Conservation (phyloP, 2,888 invertebrate genomes). For the Micoletzkya japonica region DNA sequence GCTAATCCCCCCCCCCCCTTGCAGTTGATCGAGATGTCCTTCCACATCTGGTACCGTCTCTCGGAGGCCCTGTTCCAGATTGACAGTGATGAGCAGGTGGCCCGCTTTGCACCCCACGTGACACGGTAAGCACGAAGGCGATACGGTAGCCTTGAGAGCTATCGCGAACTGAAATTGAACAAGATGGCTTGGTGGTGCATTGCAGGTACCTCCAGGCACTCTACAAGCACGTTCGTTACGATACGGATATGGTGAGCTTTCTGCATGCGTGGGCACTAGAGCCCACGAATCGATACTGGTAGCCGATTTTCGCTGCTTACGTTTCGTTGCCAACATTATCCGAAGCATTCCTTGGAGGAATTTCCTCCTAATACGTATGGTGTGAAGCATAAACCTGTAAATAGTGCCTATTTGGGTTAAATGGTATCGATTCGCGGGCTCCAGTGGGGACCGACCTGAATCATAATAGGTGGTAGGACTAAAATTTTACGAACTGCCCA, state of each 20-base stretch:
- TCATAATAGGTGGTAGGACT: neutral
- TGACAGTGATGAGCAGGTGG: conserved; percentile 77
- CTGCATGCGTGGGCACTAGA: conserved; percentile 28
- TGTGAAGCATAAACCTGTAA: too few species aligned
- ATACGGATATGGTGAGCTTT: conserved; percentile 76
- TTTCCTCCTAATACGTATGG: too few species aligned
- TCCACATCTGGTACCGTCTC: conserved; percentile 92
- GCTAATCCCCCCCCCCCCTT: too few species aligned
- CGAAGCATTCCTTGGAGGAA: too few species aligned
- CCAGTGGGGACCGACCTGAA: too few species aligned
- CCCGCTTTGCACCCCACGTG: conserved; percentile 83
- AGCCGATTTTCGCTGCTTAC: too few species aligned
- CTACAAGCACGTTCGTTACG: conserved; percentile 91
- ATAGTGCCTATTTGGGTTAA: neutral
- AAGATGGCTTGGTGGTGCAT: too few species aligned
- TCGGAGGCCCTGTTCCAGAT: conserved; percentile 91
- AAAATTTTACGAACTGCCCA: conserved; percentile 32
- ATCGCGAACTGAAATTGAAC: neutral
- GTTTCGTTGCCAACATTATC: too few species aligned
- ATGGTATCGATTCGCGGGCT: too few species aligned
- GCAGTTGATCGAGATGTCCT: conserved; percentile 81
- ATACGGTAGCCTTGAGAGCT: neutral
- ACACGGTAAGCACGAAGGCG: conserved; percentile 70
- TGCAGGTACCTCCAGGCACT: conserved; percentile 70
- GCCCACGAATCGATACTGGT: too few species aligned